Conservation (phyloP, 2,797 vertebrate genomes). For the Mus minutoides region DNA sequence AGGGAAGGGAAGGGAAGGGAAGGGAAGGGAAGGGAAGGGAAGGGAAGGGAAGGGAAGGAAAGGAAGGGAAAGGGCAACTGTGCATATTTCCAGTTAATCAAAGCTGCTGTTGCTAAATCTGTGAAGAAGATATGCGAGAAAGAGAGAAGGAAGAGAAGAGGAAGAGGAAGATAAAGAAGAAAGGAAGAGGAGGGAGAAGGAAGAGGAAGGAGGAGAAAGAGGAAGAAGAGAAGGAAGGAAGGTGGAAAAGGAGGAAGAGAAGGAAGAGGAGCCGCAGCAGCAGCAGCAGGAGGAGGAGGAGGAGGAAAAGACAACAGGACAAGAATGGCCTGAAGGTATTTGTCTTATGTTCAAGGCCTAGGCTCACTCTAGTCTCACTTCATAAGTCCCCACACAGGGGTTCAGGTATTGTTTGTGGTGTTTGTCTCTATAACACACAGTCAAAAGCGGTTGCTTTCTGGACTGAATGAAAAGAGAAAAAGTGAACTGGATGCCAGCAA, state of each 20-base stretch:
- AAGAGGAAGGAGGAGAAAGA: no score
- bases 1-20: no score
- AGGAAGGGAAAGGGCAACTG: background rate
- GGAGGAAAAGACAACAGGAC: background rate
- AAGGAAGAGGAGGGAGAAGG: no score
- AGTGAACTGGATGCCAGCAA: no score
- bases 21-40: no score
- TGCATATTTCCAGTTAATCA: background rate
- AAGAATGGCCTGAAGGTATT: background rate
- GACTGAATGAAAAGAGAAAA: background rate
- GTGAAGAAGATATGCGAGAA: background rate
- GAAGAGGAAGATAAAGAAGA: fast-evolving
- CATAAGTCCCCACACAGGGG: no score
- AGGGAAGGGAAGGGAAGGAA: no score
- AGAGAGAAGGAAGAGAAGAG: background rate
- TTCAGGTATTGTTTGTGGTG: background rate
- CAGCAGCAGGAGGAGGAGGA: background rate
- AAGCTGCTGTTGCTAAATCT: background rate
- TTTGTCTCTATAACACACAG: background rate
- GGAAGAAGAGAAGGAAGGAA: background rate
- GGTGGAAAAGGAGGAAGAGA: no score
- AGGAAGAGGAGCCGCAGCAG: no score
- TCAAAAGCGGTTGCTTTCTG: background rate
- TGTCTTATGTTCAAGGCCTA: background rate
- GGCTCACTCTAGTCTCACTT: background rate